phyloP scores from a whole-genome alignment of 2,888 invertebrate species.

The Monochamus alternatus region DNA sequence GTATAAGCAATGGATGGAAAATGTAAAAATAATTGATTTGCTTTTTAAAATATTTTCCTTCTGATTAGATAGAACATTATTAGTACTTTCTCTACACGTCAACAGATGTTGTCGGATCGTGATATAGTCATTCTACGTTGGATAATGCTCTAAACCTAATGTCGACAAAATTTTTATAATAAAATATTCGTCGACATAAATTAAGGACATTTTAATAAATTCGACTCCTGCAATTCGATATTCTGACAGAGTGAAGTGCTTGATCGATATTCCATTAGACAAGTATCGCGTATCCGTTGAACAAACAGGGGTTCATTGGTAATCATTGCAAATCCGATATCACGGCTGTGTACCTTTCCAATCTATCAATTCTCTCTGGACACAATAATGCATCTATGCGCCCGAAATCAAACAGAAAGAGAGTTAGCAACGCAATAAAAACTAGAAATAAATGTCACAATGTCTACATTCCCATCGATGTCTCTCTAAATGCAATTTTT shows the following conservation, averaged over 20 bases:
- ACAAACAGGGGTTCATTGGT: slow-evolving; percentile 60
- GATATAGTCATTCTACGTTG: no score
- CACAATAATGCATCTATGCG: slow-evolving; percentile 21
- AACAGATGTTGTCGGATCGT: no score
- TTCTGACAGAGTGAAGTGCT: slow-evolving; percentile 60
- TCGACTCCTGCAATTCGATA: slow-evolving; percentile 54
- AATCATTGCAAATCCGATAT: slow-evolving; percentile 61
- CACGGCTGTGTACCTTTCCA: slow-evolving; percentile 35
- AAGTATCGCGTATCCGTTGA: slow-evolving; percentile 62
- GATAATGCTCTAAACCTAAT: not conserved
- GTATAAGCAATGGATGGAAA: no score
- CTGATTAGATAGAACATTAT: no score
- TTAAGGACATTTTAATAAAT: slow-evolving; percentile 32
- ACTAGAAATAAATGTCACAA: not conserved
- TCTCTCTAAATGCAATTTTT: no score
- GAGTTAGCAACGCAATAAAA: not conserved
- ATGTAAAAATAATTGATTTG: no score
- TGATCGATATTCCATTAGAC: slow-evolving; percentile 70
- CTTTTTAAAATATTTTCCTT: no score
- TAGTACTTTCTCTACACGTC: no score
- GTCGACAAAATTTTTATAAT: no score
- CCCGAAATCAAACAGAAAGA: not conserved
- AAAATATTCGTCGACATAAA: not conserved
- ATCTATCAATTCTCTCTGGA: slow-evolving; percentile 35
- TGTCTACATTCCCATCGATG: no score